phyloP scores from a whole-genome alignment of 2,797 vertebrate genomes.

The Diceros bicornis region DNA sequence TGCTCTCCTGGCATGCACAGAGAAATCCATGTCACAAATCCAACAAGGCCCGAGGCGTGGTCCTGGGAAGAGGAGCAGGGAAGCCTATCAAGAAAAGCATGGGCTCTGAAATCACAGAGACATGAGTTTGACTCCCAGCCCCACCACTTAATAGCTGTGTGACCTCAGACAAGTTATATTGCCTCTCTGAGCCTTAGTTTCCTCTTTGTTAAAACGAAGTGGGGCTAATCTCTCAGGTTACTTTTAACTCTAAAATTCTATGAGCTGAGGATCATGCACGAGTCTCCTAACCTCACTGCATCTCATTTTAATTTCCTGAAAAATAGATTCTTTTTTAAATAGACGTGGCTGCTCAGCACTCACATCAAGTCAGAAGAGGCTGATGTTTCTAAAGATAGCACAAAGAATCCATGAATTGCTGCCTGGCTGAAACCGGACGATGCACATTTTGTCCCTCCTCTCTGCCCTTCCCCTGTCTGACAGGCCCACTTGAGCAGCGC shows the following conservation, averaged over 20 bases:
- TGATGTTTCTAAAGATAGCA: slow-evolving; percentile 12
- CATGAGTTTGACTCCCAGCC: neutral
- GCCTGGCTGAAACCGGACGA: neutral
- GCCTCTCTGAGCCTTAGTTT: slow-evolving; percentile 9
- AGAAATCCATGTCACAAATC: neutral
- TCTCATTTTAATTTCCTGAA: slow-evolving; percentile 26
- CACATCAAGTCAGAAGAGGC: neutral
- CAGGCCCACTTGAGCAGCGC: neutral
- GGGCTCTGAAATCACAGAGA: neutral
- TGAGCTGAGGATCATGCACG: neutral
- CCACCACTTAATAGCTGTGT: neutral
- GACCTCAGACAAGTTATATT: neutral
- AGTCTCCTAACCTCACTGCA: slow-evolving; percentile 1
- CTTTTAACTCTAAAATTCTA: slow-evolving; percentile 50
- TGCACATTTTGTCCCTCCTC: neutral
- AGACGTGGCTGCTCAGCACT: neutral
- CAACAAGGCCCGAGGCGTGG: neutral
- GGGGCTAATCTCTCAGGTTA: neutral
- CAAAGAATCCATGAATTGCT: neutral
- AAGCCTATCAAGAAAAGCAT: neutral
- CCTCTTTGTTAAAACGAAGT: neutral
- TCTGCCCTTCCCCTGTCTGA: neutral
- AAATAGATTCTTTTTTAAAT: neutral
- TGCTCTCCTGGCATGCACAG: neutral
- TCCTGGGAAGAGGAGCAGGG: neutral